A percentile compares a stretch with the other conserved stretches of the same genome.
phyloP scores from a whole-genome alignment of 2,888 invertebrate species.

The Deilephila porcellus region DNA sequence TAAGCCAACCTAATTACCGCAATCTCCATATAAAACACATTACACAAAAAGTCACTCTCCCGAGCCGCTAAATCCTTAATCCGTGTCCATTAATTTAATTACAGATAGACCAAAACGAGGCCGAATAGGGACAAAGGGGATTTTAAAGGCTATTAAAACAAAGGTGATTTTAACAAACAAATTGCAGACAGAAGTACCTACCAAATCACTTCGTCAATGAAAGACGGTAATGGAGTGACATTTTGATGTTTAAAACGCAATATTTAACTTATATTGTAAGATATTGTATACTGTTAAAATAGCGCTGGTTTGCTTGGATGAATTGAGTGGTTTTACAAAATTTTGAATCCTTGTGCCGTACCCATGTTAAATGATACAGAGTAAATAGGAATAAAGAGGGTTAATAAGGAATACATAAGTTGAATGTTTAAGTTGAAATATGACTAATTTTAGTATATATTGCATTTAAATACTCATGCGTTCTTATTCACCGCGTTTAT shows the following conservation, averaged over 20 bases:
- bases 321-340: not conserved
- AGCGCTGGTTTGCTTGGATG: not conserved
- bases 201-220: not conserved
- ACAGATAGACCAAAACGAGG: conserved; percentile 11
- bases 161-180: conserved; percentile 7
- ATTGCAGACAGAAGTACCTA: not conserved
- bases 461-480: no score
- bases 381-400: no score
- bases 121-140: not conserved
- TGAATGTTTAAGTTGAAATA: no score
- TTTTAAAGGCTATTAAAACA: not conserved
- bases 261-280: not conserved
- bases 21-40: not conserved
- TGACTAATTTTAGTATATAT: no score
- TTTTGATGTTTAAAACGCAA: not conserved
- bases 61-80: conserved; percentile 14
- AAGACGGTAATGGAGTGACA: not conserved
- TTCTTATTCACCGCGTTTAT: no score
- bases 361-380: no score
- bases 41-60: not conserved
- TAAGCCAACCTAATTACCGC: not conserved
- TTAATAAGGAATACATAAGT: no score
- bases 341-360: not conserved
- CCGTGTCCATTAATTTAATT: conserved; percentile 17
- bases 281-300: not conserved